Percentiles rank a stretch among this genome's conserved stretches.
Evolutionary conservation across 1,140 invertebrate genomes (phyloP).

Genomic region (Agrypnia vestita): DNA sequence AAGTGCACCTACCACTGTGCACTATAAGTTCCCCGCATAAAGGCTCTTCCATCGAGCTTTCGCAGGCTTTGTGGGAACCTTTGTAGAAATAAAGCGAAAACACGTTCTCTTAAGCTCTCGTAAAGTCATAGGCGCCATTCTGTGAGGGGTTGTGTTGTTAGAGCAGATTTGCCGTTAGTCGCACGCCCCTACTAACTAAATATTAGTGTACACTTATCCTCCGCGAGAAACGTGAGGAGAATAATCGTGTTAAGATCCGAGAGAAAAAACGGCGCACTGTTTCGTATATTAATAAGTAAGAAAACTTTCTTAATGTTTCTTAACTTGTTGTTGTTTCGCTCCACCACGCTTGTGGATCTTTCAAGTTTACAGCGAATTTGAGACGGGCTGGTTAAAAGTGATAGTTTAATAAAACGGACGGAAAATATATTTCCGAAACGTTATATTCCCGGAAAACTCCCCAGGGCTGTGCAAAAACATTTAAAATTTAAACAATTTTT

Average conservation of each 20-base stretch:
- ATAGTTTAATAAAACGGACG: too few species aligned
- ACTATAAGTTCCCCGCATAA: slow-evolving; percentile 17
- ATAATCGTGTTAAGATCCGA: not conserved
- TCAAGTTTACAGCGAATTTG: too few species aligned
- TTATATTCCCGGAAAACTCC: too few species aligned
- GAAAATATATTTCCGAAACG: too few species aligned
- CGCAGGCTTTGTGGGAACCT: slow-evolving; percentile 29
- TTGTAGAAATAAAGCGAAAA: slow-evolving; percentile 40
- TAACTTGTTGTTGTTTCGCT: too few species aligned
- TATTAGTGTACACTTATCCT: not conserved
- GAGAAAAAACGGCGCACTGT: too few species aligned
- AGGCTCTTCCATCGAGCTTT: slow-evolving; percentile 25
- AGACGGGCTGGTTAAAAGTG: too few species aligned
- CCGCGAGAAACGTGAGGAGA: not conserved
- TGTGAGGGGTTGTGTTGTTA: not conserved
- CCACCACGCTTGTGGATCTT: too few species aligned
- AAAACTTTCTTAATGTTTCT: too few species aligned
- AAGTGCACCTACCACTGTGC: not conserved
- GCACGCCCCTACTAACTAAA: slow-evolving; percentile 2
- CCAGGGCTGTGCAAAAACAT: too few species aligned
- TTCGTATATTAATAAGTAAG: too few species aligned
- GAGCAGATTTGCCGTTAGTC: not conserved
- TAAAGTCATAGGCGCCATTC: slow-evolving; percentile 22
- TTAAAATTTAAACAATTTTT: too few species aligned
- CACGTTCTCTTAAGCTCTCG: slow-evolving; percentile 34